Conservation (phyloP, 2,888 invertebrate species). For the Clusia tigrina region DNA sequence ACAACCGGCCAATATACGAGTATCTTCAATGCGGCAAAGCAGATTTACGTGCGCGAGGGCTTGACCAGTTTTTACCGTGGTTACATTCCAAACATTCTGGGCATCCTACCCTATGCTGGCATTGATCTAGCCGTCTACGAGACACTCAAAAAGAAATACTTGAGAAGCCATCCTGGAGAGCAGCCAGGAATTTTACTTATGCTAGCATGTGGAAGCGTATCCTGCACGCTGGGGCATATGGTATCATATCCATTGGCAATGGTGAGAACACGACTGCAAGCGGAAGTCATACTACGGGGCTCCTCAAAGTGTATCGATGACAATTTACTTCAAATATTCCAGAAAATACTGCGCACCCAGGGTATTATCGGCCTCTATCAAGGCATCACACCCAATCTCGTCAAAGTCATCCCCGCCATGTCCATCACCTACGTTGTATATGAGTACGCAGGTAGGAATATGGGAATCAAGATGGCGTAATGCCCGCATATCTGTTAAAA, state of each 20-base stretch:
- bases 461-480: slow-evolving; percentile 96
- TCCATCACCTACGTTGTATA: slow-evolving; percentile 99
- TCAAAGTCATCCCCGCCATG: slow-evolving; percentile 97
- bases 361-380: slow-evolving; percentile 92
- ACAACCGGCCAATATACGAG: slow-evolving; percentile 94
- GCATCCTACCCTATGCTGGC: slow-evolving; percentile 98
- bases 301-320: slow-evolving; percentile 60
- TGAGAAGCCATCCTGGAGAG: slow-evolving; percentile 76
- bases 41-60: slow-evolving; percentile 89
- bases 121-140: slow-evolving; percentile 98
- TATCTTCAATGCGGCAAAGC: slow-evolving; percentile 86
- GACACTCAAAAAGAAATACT: slow-evolving; percentile 92
- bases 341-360: slow-evolving; percentile 84
- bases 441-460: slow-evolving; percentile 86
- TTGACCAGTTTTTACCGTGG: slow-evolving; percentile 90
- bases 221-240: slow-evolving; percentile 95
- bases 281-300: slow-evolving; percentile 70
- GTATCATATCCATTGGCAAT: slow-evolving; percentile 97
- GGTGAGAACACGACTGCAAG: slow-evolving; percentile 94
- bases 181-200: slow-evolving; percentile 90
- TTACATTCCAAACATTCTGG: slow-evolving; percentile 96
- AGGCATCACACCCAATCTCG: slow-evolving; percentile 97
- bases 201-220: slow-evolving; percentile 90
- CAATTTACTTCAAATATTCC: slow-evolving; percentile 83
- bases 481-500: too few relatives aligned